Evolutionary conservation across 2,113 vertebrate genomes (phyloP).

Genomic region (Hipposideros armiger): DNA sequence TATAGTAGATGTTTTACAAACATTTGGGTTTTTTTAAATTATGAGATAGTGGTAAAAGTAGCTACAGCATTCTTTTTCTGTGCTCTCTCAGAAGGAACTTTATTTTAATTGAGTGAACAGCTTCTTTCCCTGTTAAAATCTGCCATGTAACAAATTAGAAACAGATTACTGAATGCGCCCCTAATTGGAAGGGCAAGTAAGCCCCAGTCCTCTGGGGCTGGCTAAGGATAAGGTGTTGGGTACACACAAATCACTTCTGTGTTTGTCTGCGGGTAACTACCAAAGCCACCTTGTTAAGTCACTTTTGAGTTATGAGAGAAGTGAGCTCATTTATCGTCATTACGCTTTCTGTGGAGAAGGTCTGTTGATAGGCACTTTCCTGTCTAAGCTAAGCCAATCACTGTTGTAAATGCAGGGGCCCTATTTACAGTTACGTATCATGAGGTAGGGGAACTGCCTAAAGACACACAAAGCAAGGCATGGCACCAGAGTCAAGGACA

Average conservation of each 20-base stretch:
- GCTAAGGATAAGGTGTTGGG: background rate
- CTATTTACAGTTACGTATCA: background rate
- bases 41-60: background rate
- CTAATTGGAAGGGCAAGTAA: constrained; percentile 17
- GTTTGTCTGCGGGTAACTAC: background rate
- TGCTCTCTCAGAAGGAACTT: background rate
- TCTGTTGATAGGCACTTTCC: background rate
- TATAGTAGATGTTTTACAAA: background rate
- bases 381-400: background rate
- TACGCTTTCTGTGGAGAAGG: background rate
- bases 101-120: background rate
- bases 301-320: constrained; percentile 64
- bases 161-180: background rate
- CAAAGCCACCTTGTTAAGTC: background rate
- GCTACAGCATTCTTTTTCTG: background rate
- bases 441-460: background rate
- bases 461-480: background rate
- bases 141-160: background rate
- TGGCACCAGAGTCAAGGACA: background rate
- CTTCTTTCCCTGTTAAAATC: constrained; percentile 3
- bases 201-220: background rate
- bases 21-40: background rate
- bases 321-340: constrained; percentile 60
- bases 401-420: background rate
- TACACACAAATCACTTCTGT: background rate